phyloP scores from a whole-genome alignment of 2,888 invertebrate genomes.

The Lasius platythorax region DNA sequence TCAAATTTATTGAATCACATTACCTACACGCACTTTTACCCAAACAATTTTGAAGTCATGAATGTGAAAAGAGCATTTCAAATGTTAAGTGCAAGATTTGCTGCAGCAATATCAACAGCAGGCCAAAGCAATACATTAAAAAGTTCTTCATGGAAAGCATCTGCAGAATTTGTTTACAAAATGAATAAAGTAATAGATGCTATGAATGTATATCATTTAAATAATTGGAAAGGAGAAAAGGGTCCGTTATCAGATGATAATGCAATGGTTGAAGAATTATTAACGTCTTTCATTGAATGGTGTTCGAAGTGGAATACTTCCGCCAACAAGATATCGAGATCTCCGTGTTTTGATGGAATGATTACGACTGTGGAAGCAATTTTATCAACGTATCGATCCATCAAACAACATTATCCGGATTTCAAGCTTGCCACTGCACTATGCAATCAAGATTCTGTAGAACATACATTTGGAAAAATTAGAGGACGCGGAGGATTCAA shows the following conservation, averaged over 20 bases:
- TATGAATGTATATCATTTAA: no score
- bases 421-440: neutral
- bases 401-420: neutral
- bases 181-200: no score
- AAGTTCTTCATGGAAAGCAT: no score
- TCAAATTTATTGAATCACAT: no score
- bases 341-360: constrained; percentile 17
- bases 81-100: no score
- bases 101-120: no score
- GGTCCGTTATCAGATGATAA: neutral
- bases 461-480: constrained; percentile 16
- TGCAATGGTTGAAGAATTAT: neutral
- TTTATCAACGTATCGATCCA: constrained; percentile 3
- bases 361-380: constrained; percentile 8
- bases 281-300: constrained; percentile 21
- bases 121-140: no score
- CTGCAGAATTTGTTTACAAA: no score
- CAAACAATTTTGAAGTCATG: no score
- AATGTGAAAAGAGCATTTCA: no score
- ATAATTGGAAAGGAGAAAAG: no score
- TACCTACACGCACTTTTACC: no score
- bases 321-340: neutral
- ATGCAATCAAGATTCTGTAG: constrained; percentile 3
- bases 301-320: constrained; percentile 14
- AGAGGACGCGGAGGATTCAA: constrained; percentile 22